A percentile compares a stretch with the other conserved stretches of the same genome.
phyloP scores from a whole-genome alignment of 2,888 invertebrate species.

The Lampropteryx suffumata region DNA sequence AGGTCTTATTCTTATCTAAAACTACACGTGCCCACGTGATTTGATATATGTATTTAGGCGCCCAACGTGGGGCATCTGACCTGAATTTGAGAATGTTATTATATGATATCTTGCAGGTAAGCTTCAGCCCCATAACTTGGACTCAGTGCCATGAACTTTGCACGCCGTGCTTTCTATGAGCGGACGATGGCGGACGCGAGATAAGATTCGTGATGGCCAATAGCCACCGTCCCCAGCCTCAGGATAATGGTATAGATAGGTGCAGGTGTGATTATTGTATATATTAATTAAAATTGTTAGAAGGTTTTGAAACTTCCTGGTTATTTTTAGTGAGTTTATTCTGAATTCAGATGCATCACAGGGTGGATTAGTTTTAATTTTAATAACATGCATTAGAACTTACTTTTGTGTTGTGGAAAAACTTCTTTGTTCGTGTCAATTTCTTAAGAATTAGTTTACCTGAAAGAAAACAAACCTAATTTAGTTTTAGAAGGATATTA shows the following conservation, averaged over 20 bases:
- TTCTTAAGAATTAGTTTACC: conserved; percentile 5
- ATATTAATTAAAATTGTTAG: not conserved
- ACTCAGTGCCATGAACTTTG: conserved; percentile 14
- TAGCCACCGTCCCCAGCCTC: conserved; percentile 16
- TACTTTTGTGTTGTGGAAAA: not conserved
- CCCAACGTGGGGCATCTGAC: too few species aligned
- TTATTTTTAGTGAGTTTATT: too few species aligned
- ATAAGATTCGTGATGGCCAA: conserved; percentile 33
- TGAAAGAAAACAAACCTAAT: conserved; percentile 1
- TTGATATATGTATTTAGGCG: too few species aligned
- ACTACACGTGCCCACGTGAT: too few species aligned
- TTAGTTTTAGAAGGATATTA: too few species aligned
- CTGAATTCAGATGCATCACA: too few species aligned
- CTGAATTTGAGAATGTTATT: too few species aligned
- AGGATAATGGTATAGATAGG: not conserved
- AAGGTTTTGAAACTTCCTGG: too few species aligned
- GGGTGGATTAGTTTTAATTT: too few species aligned
- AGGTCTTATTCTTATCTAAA: too few species aligned
- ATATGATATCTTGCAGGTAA: too few species aligned
- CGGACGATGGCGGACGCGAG: conserved; percentile 13
- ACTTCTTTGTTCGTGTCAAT: too few species aligned
- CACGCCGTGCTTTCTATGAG: conserved; percentile 19
- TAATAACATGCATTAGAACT: not conserved
- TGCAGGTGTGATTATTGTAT: conserved; percentile 9
- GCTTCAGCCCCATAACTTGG: conserved; percentile 11